Percentiles rank a stretch among this genome's conserved stretches.
These are phyloP conservation scores for Eristalis tenax DNA, from an alignment of 2,888 invertebrate species.

Conservation along the genomic window DNA sequence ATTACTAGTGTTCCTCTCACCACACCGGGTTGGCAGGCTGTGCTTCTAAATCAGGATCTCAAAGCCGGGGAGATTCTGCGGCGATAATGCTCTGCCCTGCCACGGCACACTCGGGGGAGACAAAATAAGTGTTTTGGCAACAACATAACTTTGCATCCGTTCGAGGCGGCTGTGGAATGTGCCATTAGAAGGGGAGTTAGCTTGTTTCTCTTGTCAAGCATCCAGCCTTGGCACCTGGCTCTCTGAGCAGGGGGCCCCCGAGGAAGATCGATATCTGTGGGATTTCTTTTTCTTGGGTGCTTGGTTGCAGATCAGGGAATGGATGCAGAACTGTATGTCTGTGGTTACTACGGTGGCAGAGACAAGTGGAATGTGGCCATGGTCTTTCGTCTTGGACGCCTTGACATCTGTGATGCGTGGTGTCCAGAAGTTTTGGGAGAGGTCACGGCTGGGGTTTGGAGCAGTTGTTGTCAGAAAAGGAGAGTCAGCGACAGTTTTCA, in stretches of 20 bases:
- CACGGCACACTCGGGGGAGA: conserved; percentile 41
- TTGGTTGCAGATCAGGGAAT: background rate
- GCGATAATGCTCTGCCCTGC: conserved; percentile 43
- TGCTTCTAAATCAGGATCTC: conserved; percentile 62
- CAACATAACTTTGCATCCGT: conserved; percentile 57
- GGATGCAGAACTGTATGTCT: background rate
- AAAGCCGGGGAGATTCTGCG: conserved; percentile 45
- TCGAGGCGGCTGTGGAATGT: conserved; percentile 18
- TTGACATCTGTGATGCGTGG: background rate
- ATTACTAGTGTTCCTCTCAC: conserved; percentile 60
- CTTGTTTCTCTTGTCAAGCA: background rate
- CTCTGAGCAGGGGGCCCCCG: background rate
- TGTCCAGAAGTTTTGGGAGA: background rate
- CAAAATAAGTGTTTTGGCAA: conserved; percentile 65
- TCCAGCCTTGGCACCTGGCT: conserved; percentile 52
- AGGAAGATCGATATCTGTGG: background rate
- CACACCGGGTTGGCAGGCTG: conserved; percentile 34
- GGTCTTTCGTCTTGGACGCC: background rate
- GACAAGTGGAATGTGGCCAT: background rate
- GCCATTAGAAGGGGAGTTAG: conserved; percentile 56
- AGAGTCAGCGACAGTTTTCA: too few species aligned
- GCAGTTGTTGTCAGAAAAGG: background rate
- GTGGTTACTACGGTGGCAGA: background rate
- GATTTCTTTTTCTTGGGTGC: too few species aligned
- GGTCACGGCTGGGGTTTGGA: too few species aligned